Conservation (phyloP, 2,888 invertebrate species). For the Criorhina ranunculi region DNA sequence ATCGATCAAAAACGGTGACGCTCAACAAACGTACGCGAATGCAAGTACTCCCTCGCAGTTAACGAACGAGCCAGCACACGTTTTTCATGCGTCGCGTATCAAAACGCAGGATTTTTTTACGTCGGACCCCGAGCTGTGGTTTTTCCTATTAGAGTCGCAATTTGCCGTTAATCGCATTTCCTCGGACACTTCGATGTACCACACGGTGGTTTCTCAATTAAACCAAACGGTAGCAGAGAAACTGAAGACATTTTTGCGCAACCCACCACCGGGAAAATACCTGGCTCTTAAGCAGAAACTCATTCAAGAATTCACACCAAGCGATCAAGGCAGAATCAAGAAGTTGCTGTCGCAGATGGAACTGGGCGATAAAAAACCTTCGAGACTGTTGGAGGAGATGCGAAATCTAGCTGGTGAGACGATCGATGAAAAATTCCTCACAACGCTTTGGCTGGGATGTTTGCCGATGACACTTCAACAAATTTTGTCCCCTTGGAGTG, state of each 20-base stretch:
- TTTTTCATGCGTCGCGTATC: too few species aligned
- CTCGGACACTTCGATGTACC: too few species aligned
- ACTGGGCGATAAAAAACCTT: not conserved
- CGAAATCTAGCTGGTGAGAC: not conserved
- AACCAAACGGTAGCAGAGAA: constrained; percentile 25
- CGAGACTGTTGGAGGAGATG: constrained; percentile 4
- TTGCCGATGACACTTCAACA: constrained; percentile 26
- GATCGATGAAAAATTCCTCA: constrained; percentile 1
- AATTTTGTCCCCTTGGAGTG: constrained; percentile 34
- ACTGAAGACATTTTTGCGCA: constrained; percentile 15
- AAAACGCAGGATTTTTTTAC: too few species aligned
- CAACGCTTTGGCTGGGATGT: constrained; percentile 16
- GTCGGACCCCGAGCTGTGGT: too few species aligned
- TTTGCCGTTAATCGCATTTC: too few species aligned
- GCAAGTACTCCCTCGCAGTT: too few species aligned
- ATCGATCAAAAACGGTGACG: too few species aligned
- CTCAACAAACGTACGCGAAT: too few species aligned
- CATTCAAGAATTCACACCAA: constrained; percentile 25
- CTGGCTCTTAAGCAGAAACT: constrained; percentile 14
- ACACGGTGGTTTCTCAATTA: not conserved
- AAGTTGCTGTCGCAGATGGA: not conserved
- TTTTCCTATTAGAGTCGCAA: too few species aligned
- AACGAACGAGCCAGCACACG: too few species aligned
- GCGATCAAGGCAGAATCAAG: not conserved
- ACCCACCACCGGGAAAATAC: constrained; percentile 19